A percentile compares a stretch with the other conserved stretches of the same genome.
Conservation (phyloP, 2,888 invertebrate species). For the Tetranychus piercei region DNA sequence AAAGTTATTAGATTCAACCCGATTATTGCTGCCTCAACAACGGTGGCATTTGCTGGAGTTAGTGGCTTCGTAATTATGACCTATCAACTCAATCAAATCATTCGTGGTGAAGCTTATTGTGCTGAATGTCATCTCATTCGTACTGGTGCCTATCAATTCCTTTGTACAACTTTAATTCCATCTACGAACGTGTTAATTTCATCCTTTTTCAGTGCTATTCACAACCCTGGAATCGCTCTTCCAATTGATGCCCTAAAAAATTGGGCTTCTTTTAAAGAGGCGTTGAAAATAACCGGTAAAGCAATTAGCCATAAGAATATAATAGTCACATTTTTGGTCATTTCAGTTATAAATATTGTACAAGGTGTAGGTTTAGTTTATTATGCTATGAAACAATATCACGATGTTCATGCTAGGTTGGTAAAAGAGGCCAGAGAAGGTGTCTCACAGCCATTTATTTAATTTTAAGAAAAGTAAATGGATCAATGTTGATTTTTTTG, state of each 20-base stretch:
- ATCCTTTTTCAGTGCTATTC: not conserved
- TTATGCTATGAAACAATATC: not conserved
- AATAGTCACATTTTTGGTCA: not conserved
- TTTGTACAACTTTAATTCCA: not conserved
- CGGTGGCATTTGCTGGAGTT: not conserved
- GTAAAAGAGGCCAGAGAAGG: not conserved
- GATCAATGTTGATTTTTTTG: not conserved
- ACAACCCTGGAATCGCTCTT: not conserved
- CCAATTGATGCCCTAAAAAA: not conserved
- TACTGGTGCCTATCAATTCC: not conserved
- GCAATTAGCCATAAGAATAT: not conserved
- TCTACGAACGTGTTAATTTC: not conserved
- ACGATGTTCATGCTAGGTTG: not conserved
- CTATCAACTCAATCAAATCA: not conserved
- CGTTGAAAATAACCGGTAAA: not conserved
- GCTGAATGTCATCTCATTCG: not conserved
- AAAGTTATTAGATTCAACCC: not conserved
- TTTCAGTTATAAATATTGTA: not conserved
- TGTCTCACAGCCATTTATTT: not conserved
- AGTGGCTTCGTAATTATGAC: not conserved
- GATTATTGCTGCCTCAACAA: not conserved
- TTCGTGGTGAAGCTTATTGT: not conserved
- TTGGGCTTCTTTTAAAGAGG: not conserved
- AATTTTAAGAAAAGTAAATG: not conserved
- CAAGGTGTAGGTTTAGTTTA: not conserved